phyloP scores from a whole-genome alignment of 2,113 vertebrate species.

The Micronycteris hirsuta region DNA sequence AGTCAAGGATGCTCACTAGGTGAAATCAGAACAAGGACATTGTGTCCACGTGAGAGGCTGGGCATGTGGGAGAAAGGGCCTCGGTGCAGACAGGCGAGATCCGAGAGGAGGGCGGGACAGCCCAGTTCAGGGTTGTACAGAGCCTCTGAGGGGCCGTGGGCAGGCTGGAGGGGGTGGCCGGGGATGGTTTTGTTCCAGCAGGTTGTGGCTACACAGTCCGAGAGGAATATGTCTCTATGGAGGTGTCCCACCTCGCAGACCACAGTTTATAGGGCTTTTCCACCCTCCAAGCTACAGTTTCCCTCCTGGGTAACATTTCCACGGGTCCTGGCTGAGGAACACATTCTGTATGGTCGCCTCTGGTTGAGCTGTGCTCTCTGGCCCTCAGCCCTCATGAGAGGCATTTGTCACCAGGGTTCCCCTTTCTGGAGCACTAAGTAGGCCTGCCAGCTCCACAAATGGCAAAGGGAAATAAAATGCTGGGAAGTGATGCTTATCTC shows the following conservation, averaged over 20 bases:
- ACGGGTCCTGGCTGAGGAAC: background rate
- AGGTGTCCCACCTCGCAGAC: background rate
- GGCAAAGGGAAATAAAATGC: constrained; percentile 16
- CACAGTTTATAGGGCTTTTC: background rate
- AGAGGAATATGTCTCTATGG: too few relatives aligned
- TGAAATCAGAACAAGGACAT: background rate
- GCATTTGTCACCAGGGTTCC: constrained; percentile 43
- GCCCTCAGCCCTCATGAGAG: background rate
- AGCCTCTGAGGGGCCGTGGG: background rate
- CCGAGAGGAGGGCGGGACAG: background rate
- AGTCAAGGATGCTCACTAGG: rapidly evolving
- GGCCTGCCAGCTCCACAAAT: background rate
- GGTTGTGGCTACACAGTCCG: background rate
- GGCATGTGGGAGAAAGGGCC: background rate
- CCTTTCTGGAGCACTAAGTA: background rate
- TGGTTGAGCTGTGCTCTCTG: background rate
- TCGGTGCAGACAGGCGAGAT: background rate
- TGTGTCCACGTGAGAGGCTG: rapidly evolving
- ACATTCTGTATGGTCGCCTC: background rate
- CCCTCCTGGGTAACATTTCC: background rate
- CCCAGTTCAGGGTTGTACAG: rapidly evolving
- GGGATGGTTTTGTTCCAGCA: background rate
- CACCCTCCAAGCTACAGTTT: background rate
- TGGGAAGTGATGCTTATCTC: constrained; percentile 9
- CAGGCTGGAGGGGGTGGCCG: background rate